Evolutionary conservation across 1,140 invertebrate genomes (phyloP).

Genomic region (Lutraria rhynchaena): DNA sequence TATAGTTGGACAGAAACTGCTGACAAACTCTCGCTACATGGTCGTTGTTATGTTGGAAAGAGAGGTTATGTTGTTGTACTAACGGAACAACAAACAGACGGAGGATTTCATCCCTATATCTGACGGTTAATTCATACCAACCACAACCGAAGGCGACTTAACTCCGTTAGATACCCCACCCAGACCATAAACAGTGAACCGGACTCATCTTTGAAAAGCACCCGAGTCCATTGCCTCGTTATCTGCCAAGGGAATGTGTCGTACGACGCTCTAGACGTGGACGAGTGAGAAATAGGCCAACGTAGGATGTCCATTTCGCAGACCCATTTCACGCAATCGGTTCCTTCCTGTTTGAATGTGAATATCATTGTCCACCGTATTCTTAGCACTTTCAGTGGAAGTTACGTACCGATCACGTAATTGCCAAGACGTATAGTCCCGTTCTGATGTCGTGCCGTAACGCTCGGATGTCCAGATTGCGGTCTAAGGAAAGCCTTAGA

Average conservation of each 20-base stretch:
- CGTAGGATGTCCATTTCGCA: neutral
- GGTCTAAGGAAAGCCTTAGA: slow-evolving; percentile 2
- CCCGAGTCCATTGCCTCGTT: no score
- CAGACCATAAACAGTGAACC: slow-evolving; percentile 1
- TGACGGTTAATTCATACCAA: no score
- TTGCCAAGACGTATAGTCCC: slow-evolving; percentile 17
- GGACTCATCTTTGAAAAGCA: no score
- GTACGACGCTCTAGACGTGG: neutral
- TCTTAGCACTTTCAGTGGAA: slow-evolving; percentile 8
- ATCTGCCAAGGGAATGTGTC: no score
- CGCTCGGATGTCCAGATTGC: neutral
- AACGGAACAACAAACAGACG: neutral
- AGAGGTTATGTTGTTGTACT: slow-evolving; percentile 11
- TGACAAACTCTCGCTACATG: slow-evolving; percentile 9
- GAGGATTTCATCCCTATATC: neutral
- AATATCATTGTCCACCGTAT: slow-evolving; percentile 16
- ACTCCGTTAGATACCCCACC: slow-evolving; percentile 5
- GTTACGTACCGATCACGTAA: slow-evolving; percentile 15
- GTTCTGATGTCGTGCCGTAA: slow-evolving; percentile 22
- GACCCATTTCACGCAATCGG: slow-evolving; percentile 12
- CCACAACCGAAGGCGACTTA: slow-evolving; percentile 13
- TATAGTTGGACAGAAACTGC: neutral
- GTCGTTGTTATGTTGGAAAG: slow-evolving; percentile 25
- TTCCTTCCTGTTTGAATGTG: slow-evolving; percentile 12
- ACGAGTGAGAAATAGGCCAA: slow-evolving; percentile 2